These are phyloP conservation scores for Pseudeuparius sepicola DNA, from an alignment of 2,888 invertebrate genomes.

Conservation along the genomic window DNA sequence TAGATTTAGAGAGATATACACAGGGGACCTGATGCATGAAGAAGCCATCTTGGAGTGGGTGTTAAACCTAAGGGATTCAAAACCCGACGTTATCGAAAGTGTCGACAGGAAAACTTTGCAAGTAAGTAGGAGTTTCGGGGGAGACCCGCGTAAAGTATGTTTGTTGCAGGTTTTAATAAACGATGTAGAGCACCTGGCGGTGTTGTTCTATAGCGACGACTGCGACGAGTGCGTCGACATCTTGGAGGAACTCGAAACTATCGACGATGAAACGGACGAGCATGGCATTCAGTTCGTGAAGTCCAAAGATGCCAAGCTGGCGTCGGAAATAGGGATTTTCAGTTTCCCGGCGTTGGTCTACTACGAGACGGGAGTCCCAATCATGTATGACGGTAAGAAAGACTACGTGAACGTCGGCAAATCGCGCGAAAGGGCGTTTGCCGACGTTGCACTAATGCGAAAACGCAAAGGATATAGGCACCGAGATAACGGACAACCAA, in stretches of 20 bases:
- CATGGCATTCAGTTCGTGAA: constrained; percentile 91
- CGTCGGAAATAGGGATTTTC: constrained; percentile 85
- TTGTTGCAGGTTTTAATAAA: constrained; percentile 64
- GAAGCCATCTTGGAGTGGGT: constrained; percentile 85
- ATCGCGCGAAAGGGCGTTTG: no score
- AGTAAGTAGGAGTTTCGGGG: constrained; percentile 26
- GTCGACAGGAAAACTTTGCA: constrained; percentile 86
- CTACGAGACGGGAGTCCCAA: constrained; percentile 87
- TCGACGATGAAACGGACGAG: constrained; percentile 86
- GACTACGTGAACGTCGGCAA: no score
- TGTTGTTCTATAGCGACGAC: constrained; percentile 77
- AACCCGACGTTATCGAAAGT: constrained; percentile 82
- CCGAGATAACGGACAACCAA: no score
- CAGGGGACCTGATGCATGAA: constrained; percentile 84
- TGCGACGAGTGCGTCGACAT: constrained; percentile 78
- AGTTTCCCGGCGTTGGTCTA: constrained; percentile 87
- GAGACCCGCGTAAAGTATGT: not conserved
- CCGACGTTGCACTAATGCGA: no score
- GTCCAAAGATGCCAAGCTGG: constrained; percentile 80
- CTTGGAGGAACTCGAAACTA: constrained; percentile 80
- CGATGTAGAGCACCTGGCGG: constrained; percentile 84
- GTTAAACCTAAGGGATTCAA: constrained; percentile 71
- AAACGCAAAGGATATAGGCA: no score
- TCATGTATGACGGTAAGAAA: constrained; percentile 86
- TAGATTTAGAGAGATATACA: constrained; percentile 79